Percentiles rank a stretch among this genome's conserved stretches.
Evolutionary conservation across 2,113 vertebrate genomes (phyloP).

Genomic region (Galeopterus variegatus): DNA sequence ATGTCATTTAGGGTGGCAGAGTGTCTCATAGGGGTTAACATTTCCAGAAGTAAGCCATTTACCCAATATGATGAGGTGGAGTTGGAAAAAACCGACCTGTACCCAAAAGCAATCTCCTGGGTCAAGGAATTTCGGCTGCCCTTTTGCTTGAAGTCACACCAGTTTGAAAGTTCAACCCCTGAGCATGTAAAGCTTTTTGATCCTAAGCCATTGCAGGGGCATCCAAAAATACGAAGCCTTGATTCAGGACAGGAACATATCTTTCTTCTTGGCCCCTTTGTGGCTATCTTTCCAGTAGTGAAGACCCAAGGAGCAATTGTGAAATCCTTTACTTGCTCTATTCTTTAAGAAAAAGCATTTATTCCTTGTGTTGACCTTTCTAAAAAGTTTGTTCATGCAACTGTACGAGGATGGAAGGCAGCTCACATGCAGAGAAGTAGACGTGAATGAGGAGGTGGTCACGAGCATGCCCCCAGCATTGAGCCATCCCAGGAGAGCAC

Average conservation of each 20-base stretch:
- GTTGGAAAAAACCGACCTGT: neutral
- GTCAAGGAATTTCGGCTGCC: neutral
- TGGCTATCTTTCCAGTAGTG: constrained; percentile 31
- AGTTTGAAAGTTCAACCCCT: neutral
- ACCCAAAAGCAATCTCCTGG: neutral
- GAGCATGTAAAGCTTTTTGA: neutral
- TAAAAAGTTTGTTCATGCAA: constrained; percentile 62
- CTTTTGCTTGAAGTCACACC: neutral
- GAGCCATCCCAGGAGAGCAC: neutral
- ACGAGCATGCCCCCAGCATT: neutral
- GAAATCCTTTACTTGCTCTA: constrained; percentile 32
- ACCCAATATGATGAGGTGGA: neutral
- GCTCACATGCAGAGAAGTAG: neutral
- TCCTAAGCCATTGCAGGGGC: neutral
- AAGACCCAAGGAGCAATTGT: constrained; percentile 47
- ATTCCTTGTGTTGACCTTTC: constrained; percentile 40
- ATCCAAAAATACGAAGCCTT: neutral
- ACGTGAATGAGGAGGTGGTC: neutral
- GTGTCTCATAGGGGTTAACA: neutral
- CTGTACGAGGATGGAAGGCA: neutral
- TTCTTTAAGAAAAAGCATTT: constrained; percentile 41
- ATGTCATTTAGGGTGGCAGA: neutral
- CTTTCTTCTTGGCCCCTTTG: neutral
- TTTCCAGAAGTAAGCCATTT: neutral
- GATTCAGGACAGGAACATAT: neutral